Conservation (phyloP, 1,140 invertebrate genomes). For the Drosophila baimaii region DNA sequence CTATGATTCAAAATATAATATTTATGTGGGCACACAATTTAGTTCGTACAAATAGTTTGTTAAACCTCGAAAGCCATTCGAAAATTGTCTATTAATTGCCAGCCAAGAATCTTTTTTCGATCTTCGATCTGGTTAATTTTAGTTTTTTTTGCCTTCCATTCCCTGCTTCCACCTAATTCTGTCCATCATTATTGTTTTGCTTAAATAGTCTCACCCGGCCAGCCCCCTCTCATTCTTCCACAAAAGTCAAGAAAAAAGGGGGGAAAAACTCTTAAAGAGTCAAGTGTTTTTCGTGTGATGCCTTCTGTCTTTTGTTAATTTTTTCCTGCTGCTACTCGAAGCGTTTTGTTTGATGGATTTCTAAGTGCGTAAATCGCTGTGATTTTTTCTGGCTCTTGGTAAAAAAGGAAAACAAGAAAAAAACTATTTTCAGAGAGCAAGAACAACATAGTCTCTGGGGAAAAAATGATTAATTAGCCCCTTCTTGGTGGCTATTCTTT, state of each 20-base stretch:
- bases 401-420: slow-evolving; percentile 25
- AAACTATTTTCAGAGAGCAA: slow-evolving; percentile 43
- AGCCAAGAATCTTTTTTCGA: slow-evolving; percentile 7
- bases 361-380: slow-evolving; percentile 74
- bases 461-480: slow-evolving; percentile 71
- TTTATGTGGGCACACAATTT: background rate
- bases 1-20: background rate
- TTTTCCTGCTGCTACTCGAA: slow-evolving; percentile 13
- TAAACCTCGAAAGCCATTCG: slow-evolving; percentile 15
- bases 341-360: slow-evolving; percentile 76
- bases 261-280: slow-evolving; percentile 50
- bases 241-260: background rate
- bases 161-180: slow-evolving; percentile 40
- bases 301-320: slow-evolving; percentile 42
- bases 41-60: background rate
- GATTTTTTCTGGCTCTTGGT: slow-evolving; percentile 46
- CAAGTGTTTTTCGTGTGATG: slow-evolving; percentile 57
- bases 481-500: slow-evolving; percentile 23
- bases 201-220: background rate
- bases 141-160: slow-evolving; percentile 15
- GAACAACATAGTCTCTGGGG: slow-evolving; percentile 40
- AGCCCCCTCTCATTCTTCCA: background rate
- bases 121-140: slow-evolving; percentile 63
- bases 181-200: slow-evolving; percentile 45
- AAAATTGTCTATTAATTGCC: slow-evolving; percentile 29